Conservation (phyloP, 2,113 vertebrate species). For the Mirza zaza region DNA sequence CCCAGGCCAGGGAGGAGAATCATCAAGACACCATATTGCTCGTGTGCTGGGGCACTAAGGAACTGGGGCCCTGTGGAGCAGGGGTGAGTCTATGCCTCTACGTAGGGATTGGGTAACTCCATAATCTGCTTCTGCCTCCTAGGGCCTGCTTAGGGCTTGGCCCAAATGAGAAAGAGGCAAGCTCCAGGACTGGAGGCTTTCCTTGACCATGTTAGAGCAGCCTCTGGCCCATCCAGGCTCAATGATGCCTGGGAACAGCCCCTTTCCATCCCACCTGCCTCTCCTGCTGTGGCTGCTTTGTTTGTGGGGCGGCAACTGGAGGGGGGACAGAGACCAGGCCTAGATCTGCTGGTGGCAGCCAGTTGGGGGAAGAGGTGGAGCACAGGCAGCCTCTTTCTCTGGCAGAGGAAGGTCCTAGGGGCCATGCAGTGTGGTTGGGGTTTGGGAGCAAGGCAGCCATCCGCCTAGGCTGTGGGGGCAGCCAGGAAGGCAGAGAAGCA, state of each 20-base stretch:
- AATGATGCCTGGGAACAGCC: neutral
- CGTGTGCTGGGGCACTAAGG: neutral
- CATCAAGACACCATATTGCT: neutral
- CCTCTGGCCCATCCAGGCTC: neutral
- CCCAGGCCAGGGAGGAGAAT: neutral
- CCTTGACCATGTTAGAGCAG: neutral
- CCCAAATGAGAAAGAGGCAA: neutral
- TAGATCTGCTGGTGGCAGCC: neutral
- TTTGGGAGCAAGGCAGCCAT: slow-evolving; percentile 41
- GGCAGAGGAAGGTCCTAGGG: neutral
- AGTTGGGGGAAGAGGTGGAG: neutral
- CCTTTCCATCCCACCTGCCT: neutral
- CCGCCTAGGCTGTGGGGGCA: neutral
- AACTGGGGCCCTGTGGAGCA: neutral
- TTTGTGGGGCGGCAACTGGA: neutral
- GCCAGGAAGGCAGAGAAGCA: slow-evolving; percentile 36
- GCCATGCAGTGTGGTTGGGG: neutral
- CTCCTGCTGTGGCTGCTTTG: neutral
- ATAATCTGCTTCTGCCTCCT: neutral
- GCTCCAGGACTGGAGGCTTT: neutral
- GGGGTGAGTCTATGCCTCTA: neutral
- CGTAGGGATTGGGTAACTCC: neutral
- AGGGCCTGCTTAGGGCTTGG: neutral
- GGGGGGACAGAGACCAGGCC: neutral
- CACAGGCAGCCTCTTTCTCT: neutral